phyloP scores from a whole-genome alignment of 2,888 invertebrate genomes.

The Nemotelus nigrinus region DNA sequence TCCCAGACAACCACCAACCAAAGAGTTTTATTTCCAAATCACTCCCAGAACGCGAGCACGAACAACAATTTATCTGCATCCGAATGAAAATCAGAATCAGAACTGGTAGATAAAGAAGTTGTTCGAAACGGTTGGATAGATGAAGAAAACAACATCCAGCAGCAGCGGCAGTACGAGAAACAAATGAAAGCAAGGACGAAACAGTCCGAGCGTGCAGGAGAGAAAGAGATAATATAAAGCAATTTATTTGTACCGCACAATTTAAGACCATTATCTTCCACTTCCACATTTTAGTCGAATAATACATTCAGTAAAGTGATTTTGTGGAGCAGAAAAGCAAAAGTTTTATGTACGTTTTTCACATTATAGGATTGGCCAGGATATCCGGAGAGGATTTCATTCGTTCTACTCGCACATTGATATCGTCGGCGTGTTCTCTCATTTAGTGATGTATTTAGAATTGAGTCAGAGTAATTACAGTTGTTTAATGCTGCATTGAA shows the following conservation, averaged over 20 bases:
- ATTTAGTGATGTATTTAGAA: conserved; percentile 20
- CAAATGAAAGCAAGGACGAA: conserved; percentile 5
- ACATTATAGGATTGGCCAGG: conserved; percentile 41
- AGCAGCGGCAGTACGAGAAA: neutral
- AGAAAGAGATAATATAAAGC: conserved; percentile 46
- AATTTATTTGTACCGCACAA: conserved; percentile 53
- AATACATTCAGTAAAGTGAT: conserved; percentile 45
- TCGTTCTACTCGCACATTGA: neutral
- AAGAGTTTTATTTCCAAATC: conserved; percentile 30
- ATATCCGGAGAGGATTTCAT: conserved; percentile 42
- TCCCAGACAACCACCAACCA: conserved; percentile 1
- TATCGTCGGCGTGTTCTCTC: conserved; percentile 8
- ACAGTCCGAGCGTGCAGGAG: neutral
- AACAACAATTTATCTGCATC: conserved; percentile 25
- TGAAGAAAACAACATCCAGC: conserved; percentile 3
- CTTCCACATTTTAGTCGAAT: conserved; percentile 45
- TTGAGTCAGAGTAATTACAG: conserved; percentile 27
- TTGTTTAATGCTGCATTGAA: conserved; percentile 40
- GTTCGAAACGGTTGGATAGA: too few species aligned
- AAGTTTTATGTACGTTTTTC: conserved; percentile 42
- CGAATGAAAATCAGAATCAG: conserved; percentile 4
- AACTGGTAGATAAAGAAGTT: neutral
- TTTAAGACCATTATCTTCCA: conserved; percentile 51
- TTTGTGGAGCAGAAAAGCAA: conserved; percentile 42
- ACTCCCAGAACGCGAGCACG: conserved; percentile 28